Conservation (phyloP, 2,888 invertebrate genomes). For the Tethea ocularis region DNA sequence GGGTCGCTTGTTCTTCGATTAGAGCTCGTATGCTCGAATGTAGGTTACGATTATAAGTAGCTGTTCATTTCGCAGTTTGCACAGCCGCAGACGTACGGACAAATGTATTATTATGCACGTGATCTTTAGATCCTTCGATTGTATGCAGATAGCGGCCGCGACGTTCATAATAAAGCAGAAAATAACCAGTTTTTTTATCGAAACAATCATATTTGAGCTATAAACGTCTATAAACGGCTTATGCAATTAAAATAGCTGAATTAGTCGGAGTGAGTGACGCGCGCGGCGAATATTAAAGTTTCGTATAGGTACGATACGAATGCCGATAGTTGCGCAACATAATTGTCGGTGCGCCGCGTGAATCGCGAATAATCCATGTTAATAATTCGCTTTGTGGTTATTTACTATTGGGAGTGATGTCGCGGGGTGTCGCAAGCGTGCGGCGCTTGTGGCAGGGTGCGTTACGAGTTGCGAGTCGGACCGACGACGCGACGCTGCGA, state of each 20-base stretch:
- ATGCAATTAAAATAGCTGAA: constrained; percentile 62
- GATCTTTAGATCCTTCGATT: constrained; percentile 20
- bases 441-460: constrained; percentile 29
- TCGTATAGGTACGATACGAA: constrained; percentile 27
- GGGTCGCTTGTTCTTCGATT: constrained; percentile 33
- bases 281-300: constrained; percentile 53
- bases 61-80: constrained; percentile 16
- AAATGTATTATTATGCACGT: constrained; percentile 10
- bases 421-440: constrained; percentile 37
- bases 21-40: constrained; percentile 29
- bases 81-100: constrained; percentile 8
- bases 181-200: constrained; percentile 26
- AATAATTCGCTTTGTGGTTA: constrained; percentile 26
- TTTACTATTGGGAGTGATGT: constrained; percentile 17
- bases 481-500: constrained; percentile 13
- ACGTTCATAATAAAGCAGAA: constrained; percentile 17
- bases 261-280: constrained; percentile 34
- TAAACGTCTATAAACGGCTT: constrained; percentile 37
- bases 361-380: constrained; percentile 51
- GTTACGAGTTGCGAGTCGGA: constrained; percentile 9
- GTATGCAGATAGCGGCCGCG: constrained; percentile 10
- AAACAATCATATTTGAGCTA: constrained; percentile 23
- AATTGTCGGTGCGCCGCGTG: constrained; percentile 58
- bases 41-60: constrained; percentile 32
- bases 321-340: constrained; percentile 62